Evolutionary conservation across 1,140 invertebrate genomes (phyloP), one percentile per base, ranked within the genome.

Genomic region (Heliothis subflexa): DNA sequence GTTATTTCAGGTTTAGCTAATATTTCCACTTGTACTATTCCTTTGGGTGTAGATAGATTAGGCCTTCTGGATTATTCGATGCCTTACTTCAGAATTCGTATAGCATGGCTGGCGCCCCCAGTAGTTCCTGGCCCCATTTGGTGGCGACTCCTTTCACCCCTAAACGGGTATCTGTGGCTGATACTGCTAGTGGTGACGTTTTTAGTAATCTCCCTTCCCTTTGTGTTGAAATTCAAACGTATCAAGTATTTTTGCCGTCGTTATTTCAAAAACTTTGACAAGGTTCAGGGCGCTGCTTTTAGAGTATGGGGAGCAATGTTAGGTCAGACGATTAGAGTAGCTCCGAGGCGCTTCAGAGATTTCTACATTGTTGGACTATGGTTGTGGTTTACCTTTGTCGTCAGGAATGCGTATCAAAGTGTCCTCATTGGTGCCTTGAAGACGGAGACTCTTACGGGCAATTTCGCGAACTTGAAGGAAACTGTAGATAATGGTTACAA

Each of bases 381-480:
- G 91, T 81, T 93, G 57, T 91, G 86, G 89, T 93, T 91, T 57
- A 89, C 91, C 2, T 93, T 91, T 74, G 86, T 90, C 10, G 83
- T 93, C 0, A 85, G 91, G 47, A 91, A 85, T 75, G 90, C 87
- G 16, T 93, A 93, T 50, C 91, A 91, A 79, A 93, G 90, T 64
- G 88, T 91, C 0, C 83, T 93, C 0, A 91, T 93, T 70, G 85
- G 89, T 40, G 87, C 91, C 11, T 54, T 93, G 7, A 91, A 93
- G 81, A 87, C 88, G 1, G 88, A 92, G 28, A 73, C 83, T 0
- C 61, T 82, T 12, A 79, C 85, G 2, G 90, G 86, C 0, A 87
- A 88, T 59, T 90, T 89, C 49, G 64, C 61, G 2, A 85, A 85
- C 64, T 77, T 93, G 13, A 85, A 86, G 74, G 88, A 93, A 80